phyloP scores from a whole-genome alignment of 37 sponge, comb jelly and placozoan species.

The Chondrilla cf. caribensis region DNA sequence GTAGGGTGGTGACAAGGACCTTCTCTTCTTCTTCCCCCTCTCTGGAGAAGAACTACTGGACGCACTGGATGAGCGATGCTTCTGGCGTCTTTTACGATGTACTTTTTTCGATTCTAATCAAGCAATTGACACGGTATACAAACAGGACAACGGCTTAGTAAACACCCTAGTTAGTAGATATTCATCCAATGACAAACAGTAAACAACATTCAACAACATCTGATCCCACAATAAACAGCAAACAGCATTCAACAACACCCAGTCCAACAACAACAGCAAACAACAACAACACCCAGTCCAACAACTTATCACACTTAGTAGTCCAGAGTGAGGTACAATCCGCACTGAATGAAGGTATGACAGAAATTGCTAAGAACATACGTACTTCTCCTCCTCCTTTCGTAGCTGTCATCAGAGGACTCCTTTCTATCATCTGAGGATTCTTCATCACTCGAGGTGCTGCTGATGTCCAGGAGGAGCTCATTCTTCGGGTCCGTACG shows the following conservation, averaged over 20 bases:
- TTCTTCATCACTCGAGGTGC: constrained; percentile 81
- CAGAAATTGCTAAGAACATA: no score
- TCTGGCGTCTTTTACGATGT: not conserved
- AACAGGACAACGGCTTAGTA: not conserved
- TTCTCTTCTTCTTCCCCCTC: not conserved
- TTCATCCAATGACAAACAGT: no score
- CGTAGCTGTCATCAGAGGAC: constrained; percentile 19
- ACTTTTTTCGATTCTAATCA: not conserved
- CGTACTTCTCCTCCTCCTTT: constrained; percentile 14
- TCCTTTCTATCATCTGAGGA: constrained; percentile 27
- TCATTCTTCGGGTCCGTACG: constrained; percentile 70
- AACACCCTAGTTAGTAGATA: no score
- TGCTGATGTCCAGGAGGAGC: constrained; percentile 77
- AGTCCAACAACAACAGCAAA: no score
- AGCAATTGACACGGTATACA: not conserved
- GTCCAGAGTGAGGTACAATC: no score
- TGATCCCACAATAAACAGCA: no score
- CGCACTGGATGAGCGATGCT: not conserved
- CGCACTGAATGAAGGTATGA: no score
- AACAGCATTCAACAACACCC: no score
- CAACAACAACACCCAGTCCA: no score
- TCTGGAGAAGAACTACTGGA: constrained; percentile 1
- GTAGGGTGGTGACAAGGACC: not conserved
- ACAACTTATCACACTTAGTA: no score
- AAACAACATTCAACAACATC: no score